Evolutionary conservation across 2,113 vertebrate genomes (phyloP).

Genomic region (Megaceryle maxima): DNA sequence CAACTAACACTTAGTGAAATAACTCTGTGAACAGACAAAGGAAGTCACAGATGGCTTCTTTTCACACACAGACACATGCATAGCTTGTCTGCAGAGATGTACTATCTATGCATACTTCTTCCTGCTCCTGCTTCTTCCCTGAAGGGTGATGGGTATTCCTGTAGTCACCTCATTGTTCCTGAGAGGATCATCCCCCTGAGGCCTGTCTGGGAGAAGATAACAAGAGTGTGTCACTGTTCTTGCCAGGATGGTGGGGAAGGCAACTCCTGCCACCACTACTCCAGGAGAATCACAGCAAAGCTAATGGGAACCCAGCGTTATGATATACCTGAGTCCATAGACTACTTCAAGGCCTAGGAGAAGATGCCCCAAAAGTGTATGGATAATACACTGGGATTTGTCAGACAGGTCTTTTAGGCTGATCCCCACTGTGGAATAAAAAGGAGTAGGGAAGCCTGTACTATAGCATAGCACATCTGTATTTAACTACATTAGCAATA

Average conservation of each 20-base stretch:
- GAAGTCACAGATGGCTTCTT: slow-evolving; percentile 1
- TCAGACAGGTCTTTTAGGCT: neutral
- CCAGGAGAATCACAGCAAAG: neutral
- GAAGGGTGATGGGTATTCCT: neutral
- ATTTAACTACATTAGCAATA: neutral
- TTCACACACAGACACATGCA: neutral
- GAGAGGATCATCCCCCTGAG: neutral
- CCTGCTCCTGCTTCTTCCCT: neutral
- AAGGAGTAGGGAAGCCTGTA: neutral
- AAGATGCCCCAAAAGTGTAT: neutral
- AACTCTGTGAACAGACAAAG: neutral
- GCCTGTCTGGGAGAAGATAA: neutral
- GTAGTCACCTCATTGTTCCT: neutral
- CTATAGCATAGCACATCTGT: neutral
- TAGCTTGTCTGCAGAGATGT: neutral
- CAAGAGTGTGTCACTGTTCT: neutral
- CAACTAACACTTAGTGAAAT: neutral
- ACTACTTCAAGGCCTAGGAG: neutral
- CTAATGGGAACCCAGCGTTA: neutral
- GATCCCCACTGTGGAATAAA: neutral
- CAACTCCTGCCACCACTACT: neutral
- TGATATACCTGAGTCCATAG: neutral
- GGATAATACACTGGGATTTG: neutral
- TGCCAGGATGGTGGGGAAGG: neutral
- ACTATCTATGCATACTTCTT: neutral